A percentile compares a stretch with the other conserved stretches of the same genome.
phyloP scores from a whole-genome alignment of 2,113 vertebrate genomes.

The Coregonus clupeaformis region DNA sequence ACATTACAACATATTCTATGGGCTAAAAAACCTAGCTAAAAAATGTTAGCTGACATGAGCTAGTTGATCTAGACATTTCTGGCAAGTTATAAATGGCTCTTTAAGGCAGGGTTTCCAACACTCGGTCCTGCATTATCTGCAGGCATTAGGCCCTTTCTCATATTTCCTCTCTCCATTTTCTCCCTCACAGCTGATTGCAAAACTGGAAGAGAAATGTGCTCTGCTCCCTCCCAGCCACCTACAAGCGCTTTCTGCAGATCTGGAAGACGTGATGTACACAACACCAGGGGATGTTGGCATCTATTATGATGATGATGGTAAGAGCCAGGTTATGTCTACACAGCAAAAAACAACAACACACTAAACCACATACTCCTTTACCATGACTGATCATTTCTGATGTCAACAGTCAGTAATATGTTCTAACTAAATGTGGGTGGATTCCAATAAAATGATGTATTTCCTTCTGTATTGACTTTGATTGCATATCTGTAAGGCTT shows the following conservation, averaged over 20 bases:
- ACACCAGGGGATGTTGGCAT: constrained; percentile 85
- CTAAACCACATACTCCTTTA: background rate
- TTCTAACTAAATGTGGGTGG: no score
- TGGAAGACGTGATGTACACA: constrained; percentile 84
- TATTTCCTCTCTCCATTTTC: background rate
- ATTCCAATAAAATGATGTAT: no score
- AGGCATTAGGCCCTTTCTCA: background rate
- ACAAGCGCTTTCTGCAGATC: constrained; percentile 83
- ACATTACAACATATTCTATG: no score
- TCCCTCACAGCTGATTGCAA: constrained; percentile 76
- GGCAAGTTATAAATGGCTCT: no score
- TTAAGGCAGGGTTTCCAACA: no score
- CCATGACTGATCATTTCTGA: no score
- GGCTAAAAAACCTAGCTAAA: no score
- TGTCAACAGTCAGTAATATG: no score
- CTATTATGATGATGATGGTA: constrained; percentile 89
- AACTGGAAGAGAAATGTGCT: constrained; percentile 84
- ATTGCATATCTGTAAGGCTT: no score
- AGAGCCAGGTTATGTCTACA: constrained; percentile 23
- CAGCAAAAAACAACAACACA: background rate
- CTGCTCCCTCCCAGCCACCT: constrained; percentile 78
- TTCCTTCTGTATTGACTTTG: no score
- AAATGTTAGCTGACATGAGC: no score
- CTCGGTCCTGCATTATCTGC: background rate
- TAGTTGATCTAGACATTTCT: no score